Conservation (phyloP, 2,888 invertebrate genomes). For the Odontocolon sp. region DNA sequence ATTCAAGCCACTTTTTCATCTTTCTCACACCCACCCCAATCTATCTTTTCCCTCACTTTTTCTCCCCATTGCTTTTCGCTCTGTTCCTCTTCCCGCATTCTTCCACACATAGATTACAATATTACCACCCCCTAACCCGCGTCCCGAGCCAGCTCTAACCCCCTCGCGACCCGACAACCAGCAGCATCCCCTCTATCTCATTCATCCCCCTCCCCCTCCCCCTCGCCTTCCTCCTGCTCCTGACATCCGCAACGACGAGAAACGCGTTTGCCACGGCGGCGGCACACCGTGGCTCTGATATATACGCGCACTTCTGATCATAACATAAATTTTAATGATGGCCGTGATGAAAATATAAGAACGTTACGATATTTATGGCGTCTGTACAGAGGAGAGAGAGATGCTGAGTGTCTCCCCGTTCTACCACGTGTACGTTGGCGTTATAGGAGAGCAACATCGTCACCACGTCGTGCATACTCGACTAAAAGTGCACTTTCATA, state of each 20-base stretch:
- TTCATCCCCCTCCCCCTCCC: conserved; percentile 48
- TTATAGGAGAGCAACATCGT: not conserved
- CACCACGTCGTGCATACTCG: too few species aligned
- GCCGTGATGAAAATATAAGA: conserved; percentile 81
- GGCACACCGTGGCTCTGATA: conserved; percentile 65
- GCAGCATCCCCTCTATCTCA: conserved; percentile 36
- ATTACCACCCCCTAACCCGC: conserved; percentile 71
- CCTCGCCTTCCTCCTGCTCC: conserved; percentile 47
- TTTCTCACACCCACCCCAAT: conserved; percentile 65
- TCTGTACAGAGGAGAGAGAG: conserved; percentile 46
- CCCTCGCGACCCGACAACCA: conserved; percentile 60
- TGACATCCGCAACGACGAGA: conserved; percentile 35
- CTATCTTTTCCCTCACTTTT: conserved; percentile 44
- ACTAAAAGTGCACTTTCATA: too few species aligned
- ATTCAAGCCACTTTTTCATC: conserved; percentile 79
- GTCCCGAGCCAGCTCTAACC: too few species aligned
- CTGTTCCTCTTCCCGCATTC: conserved; percentile 75
- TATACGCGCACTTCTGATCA: conserved; percentile 78
- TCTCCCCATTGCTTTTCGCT: conserved; percentile 44
- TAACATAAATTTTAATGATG: conserved; percentile 81
- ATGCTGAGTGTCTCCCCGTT: conserved; percentile 11
- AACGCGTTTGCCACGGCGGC: conserved; percentile 38
- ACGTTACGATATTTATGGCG: conserved; percentile 77
- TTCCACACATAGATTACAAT: conserved; percentile 81
- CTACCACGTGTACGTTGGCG: not conserved